A percentile compares a stretch with the other conserved stretches of the same genome.
Evolutionary conservation across 2,797 vertebrate species (phyloP).

Genomic region (Simalia tracyae): DNA sequence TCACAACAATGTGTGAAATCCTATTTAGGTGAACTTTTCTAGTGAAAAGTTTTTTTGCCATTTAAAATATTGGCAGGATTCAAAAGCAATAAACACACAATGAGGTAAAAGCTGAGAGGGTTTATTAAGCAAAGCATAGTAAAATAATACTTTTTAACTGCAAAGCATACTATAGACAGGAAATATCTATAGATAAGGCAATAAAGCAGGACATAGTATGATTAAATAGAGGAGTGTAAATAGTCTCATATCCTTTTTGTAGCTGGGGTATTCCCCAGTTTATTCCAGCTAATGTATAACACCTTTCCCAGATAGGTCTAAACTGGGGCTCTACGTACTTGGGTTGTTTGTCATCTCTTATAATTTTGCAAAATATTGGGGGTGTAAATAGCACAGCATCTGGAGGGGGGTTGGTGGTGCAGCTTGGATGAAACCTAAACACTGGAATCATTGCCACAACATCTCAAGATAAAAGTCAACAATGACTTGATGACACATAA

Average conservation of each 20-base stretch:
- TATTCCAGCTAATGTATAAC: not conserved
- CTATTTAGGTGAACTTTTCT: constrained; percentile 26
- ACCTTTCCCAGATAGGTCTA: not conserved
- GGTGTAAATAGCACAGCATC: not conserved
- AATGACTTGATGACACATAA: not conserved
- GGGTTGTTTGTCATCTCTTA: not conserved
- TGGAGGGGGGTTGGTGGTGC: not conserved
- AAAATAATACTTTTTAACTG: no score
- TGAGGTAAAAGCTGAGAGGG: not conserved
- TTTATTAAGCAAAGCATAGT: not conserved
- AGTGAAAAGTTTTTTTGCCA: not conserved
- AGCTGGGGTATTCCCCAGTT: not conserved
- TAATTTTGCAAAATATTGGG: not conserved
- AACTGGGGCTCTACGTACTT: not conserved
- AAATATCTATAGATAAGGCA: not conserved
- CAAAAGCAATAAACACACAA: not conserved
- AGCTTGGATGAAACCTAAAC: not conserved
- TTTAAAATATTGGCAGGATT: not conserved
- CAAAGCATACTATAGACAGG: not conserved
- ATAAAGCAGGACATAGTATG: not conserved
- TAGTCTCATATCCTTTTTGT: not conserved
- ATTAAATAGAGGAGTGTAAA: not conserved
- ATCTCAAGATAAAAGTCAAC: not conserved
- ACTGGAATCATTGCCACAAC: not conserved
- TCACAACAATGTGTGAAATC: constrained; percentile 17